phyloP scores from a whole-genome alignment of 2,888 invertebrate genomes.

The Hedya salicella region DNA sequence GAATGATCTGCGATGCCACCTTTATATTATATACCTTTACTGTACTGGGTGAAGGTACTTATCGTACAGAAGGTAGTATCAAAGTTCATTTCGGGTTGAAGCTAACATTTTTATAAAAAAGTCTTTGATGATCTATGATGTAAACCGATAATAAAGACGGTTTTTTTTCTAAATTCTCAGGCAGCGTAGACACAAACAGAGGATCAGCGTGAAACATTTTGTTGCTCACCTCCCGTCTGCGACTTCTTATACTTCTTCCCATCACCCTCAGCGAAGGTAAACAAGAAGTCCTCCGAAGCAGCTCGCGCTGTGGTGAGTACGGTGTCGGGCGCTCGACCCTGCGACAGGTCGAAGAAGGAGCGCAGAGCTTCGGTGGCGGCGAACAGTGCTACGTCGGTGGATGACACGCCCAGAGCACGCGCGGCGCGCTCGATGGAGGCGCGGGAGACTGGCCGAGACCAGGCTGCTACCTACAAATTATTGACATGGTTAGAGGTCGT shows the following conservation, averaged over 20 bases:
- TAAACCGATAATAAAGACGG: no score
- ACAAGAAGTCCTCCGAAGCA: conserved; percentile 84
- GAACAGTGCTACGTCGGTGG: conserved; percentile 87
- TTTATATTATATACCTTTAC: no score
- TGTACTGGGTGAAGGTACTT: no score
- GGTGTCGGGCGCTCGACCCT: conserved; percentile 81
- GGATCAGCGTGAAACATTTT: not conserved
- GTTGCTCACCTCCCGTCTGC: conserved; percentile 77
- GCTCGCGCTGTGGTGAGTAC: conserved; percentile 87
- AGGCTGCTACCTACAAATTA: conserved; percentile 84
- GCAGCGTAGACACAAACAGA: not conserved
- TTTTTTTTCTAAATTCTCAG: not conserved
- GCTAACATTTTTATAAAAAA: no score
- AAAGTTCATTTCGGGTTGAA: no score
- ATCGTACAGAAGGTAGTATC: no score
- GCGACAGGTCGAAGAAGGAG: conserved; percentile 85
- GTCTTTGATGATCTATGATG: no score
- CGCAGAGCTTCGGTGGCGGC: conserved; percentile 87
- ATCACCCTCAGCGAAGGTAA: conserved; percentile 77
- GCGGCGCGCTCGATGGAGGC: conserved; percentile 85
- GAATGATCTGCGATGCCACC: no score
- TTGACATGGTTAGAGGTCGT: no score
- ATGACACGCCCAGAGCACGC: conserved; percentile 84
- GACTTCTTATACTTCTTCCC: conserved; percentile 81
- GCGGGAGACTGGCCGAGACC: conserved; percentile 87